phyloP scores from a whole-genome alignment of 2,888 invertebrate genomes.

The Podotricha telesiphe region DNA sequence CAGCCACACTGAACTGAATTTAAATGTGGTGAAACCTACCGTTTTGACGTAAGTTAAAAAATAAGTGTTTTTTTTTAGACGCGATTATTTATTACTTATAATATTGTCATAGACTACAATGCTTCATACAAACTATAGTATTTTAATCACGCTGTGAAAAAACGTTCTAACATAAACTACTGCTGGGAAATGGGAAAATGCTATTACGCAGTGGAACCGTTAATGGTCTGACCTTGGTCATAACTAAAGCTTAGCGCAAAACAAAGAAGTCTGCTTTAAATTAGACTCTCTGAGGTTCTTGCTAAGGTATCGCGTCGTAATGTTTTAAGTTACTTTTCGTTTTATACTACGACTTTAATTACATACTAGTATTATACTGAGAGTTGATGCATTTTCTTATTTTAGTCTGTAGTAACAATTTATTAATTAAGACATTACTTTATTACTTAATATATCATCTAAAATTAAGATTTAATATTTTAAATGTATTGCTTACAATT shows the following conservation, averaged over 20 bases:
- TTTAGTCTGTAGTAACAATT: no score
- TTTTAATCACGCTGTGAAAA: conserved; percentile 47
- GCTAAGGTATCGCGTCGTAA: background rate
- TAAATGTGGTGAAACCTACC: no score
- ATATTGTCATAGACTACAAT: background rate
- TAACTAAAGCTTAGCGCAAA: conserved; percentile 41
- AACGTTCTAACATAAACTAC: conserved; percentile 46
- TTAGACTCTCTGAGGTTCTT: conserved; percentile 1
- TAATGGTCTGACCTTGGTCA: conserved; percentile 44
- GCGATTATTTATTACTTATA: background rate
- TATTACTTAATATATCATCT: no score
- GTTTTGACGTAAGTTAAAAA: no score
- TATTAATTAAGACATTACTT: no score
- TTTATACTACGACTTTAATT: background rate
- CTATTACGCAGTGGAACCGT: conserved; percentile 58
- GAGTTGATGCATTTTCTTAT: background rate
- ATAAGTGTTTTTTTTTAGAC: no score
- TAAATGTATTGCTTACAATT: no score
- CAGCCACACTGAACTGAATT: no score
- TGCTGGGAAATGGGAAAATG: conserved; percentile 63
- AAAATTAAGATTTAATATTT: no score
- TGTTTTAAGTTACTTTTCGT: background rate
- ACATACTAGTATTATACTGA: background rate
- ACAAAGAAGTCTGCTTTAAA: conserved; percentile 24
- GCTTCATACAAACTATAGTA: conserved; percentile 40